Evolutionary conservation across 2,888 invertebrate genomes (phyloP), one percentile per base, ranked within the genome.

Genomic region (Pocota personata): DNA sequence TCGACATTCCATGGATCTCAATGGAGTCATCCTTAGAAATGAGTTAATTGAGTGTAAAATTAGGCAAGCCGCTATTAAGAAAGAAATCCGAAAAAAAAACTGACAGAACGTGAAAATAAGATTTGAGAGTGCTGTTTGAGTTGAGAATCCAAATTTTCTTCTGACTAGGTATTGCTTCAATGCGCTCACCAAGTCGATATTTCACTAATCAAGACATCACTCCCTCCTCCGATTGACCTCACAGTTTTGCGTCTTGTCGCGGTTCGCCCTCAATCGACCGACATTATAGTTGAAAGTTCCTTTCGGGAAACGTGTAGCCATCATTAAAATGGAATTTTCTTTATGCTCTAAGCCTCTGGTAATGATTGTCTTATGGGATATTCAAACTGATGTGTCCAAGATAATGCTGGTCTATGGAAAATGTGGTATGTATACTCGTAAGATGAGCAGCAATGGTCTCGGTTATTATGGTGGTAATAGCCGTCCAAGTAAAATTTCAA

Each of bases 251-350:
- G 3, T 30, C 1, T 35, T 62, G n/a, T 2, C 30, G 50, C 35
- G 66, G 32, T 50, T 35, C 0, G 14, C 24, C 10, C 37, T 16
- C 16, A 7, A 30, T 46, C 24, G 37, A 57, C 43, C 27, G 30
- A 57, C n/a, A 32, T 46, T 32, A 40, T 57, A 48, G 58, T 57
- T 50, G 48, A 37, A 37, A 72, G 27, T 21, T 40, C 10, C 62
- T 40, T 72, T 7, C 5, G n/a, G 12, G 67, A 72, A 72, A 82
- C 66, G 58, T 82, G 64, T 52, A 66, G 46, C 73, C 73, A 84
- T 84, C 73, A 79, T 84, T 84, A 84, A 79, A 84, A 75, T 69
- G 62, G 62, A 75, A 73, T 75, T 78, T 72, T 37, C 73, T 52
- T 57, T 19, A 73, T 40, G 58, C 75, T 57, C 37, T 75, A 84